Conservation (phyloP, 2,113 vertebrate genomes). For the Atherinomorus stipes region DNA sequence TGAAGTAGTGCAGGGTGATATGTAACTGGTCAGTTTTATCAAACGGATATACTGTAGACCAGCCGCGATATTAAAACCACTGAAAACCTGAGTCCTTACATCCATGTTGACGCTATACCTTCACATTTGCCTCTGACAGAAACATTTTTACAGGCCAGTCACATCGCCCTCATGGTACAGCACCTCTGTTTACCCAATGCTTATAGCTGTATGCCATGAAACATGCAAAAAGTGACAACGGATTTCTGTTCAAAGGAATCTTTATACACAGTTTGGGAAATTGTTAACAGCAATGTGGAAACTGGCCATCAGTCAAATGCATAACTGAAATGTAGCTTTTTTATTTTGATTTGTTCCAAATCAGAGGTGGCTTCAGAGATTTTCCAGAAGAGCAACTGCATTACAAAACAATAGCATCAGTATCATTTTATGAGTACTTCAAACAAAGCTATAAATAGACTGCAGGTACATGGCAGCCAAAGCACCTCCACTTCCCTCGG, state of each 20-base stretch:
- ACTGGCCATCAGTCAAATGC: neutral
- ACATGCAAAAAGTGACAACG: too few relatives aligned
- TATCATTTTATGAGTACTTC: conserved; percentile 50
- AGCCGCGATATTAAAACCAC: neutral
- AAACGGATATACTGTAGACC: neutral
- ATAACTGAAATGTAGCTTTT: neutral
- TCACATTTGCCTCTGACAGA: neutral
- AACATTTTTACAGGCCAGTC: neutral
- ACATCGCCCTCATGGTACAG: too few relatives aligned
- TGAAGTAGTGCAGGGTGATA: too few relatives aligned
- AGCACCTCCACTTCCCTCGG: conserved; percentile 47
- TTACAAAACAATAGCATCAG: conserved; percentile 41
- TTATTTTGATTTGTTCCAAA: conserved; percentile 1
- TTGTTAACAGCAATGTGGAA: neutral
- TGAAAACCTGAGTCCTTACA: too few relatives aligned
- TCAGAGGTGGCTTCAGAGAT: neutral
- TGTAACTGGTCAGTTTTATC: neutral
- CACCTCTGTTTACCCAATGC: too few relatives aligned
- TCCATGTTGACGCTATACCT: too few relatives aligned
- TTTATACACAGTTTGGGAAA: neutral
- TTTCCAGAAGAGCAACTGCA: neutral
- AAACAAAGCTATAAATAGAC: conserved; percentile 65
- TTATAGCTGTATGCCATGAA: too few relatives aligned
- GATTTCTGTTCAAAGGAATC: too few relatives aligned
- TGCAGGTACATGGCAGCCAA: conserved; percentile 55